Percentiles rank a stretch among this genome's conserved stretches.
phyloP scores from a whole-genome alignment of 2,797 vertebrate species.

The Antennarius maculatus region DNA sequence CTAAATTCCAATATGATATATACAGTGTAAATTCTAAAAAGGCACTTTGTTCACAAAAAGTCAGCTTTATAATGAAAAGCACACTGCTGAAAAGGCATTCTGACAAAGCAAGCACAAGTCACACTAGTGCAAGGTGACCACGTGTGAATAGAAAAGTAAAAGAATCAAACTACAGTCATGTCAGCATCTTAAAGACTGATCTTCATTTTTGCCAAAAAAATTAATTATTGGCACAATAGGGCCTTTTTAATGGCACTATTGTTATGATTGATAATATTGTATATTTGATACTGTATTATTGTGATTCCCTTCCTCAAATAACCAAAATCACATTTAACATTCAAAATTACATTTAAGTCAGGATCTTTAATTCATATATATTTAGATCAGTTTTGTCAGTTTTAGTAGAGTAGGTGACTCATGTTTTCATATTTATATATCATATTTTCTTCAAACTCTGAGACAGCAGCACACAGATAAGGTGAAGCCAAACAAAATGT shows the following conservation, averaged over 20 bases:
- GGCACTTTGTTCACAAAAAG: conserved; percentile 76
- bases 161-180: conserved; percentile 31
- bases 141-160: conserved; percentile 51
- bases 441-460: background rate
- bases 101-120: conserved; percentile 60
- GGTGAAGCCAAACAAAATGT: conserved; percentile 2
- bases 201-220: conserved; percentile 1
- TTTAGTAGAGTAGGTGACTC: conserved; percentile 8
- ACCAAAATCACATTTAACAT: conserved; percentile 5
- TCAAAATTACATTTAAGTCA: conserved; percentile 5
- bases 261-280: conserved; percentile 1
- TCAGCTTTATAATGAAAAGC: conserved; percentile 67
- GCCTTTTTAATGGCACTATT: conserved; percentile 2
- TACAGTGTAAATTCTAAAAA: conserved; percentile 22
- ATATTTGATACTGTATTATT: conserved; percentile 17
- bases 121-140: conserved; percentile 51
- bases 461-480: background rate
- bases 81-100: conserved; percentile 50
- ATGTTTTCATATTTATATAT: background rate
- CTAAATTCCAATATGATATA: conserved; percentile 1
- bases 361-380: background rate
- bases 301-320: conserved; percentile 54
- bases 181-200: conserved; percentile 32
- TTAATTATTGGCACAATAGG: background rate
- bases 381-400: background rate